Evolutionary conservation across 1,140 invertebrate species (phyloP), one percentile per base, ranked within the genome.

Genomic region (Diprion similis): DNA sequence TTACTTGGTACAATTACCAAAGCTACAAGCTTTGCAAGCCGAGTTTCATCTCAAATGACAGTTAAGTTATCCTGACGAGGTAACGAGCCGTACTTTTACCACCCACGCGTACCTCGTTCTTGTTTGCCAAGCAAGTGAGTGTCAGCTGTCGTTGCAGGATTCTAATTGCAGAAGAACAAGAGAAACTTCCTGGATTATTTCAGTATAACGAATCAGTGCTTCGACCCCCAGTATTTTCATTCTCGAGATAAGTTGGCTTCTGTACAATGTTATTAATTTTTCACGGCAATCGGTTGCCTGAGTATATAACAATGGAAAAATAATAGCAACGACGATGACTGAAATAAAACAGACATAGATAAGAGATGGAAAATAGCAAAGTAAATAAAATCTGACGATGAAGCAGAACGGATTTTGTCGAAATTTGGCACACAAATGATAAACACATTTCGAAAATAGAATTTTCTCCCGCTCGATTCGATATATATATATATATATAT

Each of bases 371-470:
- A 37, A 37, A 37, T 37, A 37, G 6, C 24, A 37, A 1, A 6
- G 24, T 37, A 37, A 37, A 37, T 37, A 37, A 37, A 37, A 37
- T 65, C 45, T 51, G 48, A 70, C 17, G 8, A 46, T 46, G 1
- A 37, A 46, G 17, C 13, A 1, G 13, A 64, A 64, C 17, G 59
- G 59, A 15, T 15, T 17, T 15, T 15, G 59, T 17, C 17, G 75
- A 75, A 74, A 71, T 82, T 81, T 81, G 77, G 78, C 79, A 82
- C 77, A 81, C 75, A 71, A 64, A 78, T 76, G 78, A 82, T 81
- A 81, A 81, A 80, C 80, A 81, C 78, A 37, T 37, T 78, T 81
- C 80, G 76, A 77, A 82, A 82, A 82, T 82, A 82, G 80, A 82
- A 80, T 75, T 79, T 80, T 82, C 77, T 80, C 81, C 78, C 77